phyloP scores from a whole-genome alignment of 2,113 vertebrate species.

The Manacus vitellinus region DNA sequence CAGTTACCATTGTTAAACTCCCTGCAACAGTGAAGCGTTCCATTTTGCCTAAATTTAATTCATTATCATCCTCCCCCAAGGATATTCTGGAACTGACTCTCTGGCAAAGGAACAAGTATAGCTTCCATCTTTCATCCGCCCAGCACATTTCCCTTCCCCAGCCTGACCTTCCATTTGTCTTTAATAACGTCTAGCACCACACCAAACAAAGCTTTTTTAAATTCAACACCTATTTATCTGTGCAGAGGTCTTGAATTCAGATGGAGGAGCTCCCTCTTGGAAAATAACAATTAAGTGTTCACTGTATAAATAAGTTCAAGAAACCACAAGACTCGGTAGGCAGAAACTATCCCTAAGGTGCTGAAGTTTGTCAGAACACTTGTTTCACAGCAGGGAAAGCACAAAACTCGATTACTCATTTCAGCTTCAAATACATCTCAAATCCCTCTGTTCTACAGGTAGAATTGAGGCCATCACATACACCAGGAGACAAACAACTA shows the following conservation, averaged over 20 bases:
- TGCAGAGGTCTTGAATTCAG: neutral
- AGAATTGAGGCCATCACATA: neutral
- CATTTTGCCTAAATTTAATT: neutral
- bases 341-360: constrained; percentile 30
- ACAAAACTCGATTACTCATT: neutral
- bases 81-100: neutral
- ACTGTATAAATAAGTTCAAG: neutral
- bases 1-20: neutral
- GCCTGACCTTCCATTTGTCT: neutral
- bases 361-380: neutral
- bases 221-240: neutral
- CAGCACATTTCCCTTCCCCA: neutral
- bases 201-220: neutral
- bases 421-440: constrained; percentile 28
- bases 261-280: neutral
- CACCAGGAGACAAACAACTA: neutral
- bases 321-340: constrained; percentile 31
- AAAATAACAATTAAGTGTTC: constrained; percentile 36
- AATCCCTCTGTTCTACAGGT: neutral
- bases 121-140: neutral
- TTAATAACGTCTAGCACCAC: neutral
- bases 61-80: neutral
- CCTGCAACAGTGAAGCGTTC: neutral
- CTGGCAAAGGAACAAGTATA: neutral
- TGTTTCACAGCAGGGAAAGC: neutral